Percentiles rank a stretch among this genome's conserved stretches.
phyloP scores from a whole-genome alignment of 2,797 vertebrate species.

The Enteromius fasciolatus region DNA sequence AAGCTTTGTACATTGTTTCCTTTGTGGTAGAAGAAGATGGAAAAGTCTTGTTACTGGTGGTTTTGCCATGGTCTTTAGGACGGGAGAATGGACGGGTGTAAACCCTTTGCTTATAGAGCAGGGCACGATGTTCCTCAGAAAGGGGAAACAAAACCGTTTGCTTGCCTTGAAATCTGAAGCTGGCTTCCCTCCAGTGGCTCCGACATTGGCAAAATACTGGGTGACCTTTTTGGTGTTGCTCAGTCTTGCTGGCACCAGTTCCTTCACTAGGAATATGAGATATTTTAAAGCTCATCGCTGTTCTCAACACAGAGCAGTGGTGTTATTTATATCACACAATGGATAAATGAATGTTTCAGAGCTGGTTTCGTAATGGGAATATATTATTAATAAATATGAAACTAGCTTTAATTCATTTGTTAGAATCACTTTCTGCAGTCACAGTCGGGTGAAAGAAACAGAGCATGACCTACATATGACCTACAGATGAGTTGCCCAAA shows the following conservation, averaged over 20 bases:
- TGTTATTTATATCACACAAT: background rate
- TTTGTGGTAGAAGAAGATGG: constrained; percentile 57
- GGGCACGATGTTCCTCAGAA: constrained; percentile 27
- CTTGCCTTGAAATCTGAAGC: constrained; percentile 65
- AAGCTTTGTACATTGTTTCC: background rate
- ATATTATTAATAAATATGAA: background rate
- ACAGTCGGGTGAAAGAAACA: background rate
- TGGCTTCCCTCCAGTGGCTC: constrained; percentile 68
- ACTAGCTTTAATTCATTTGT: background rate
- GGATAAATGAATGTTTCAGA: background rate
- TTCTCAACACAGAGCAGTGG: background rate
- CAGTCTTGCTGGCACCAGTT: constrained; percentile 75
- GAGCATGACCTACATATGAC: background rate
- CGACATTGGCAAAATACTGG: constrained; percentile 73
- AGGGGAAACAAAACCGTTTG: constrained; percentile 28
- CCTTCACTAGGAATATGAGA: constrained; percentile 64
- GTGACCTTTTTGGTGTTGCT: constrained; percentile 77
- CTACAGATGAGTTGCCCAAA: too few relatives aligned
- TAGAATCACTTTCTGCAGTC: background rate
- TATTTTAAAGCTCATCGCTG: background rate
- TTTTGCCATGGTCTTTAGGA: constrained; percentile 76
- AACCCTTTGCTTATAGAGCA: constrained; percentile 18
- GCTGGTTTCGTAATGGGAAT: background rate
- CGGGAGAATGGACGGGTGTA: constrained; percentile 53
- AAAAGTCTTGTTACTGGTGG: constrained; percentile 77